phyloP scores from a whole-genome alignment of 2,888 invertebrate species.

The Icerya purchasi region DNA sequence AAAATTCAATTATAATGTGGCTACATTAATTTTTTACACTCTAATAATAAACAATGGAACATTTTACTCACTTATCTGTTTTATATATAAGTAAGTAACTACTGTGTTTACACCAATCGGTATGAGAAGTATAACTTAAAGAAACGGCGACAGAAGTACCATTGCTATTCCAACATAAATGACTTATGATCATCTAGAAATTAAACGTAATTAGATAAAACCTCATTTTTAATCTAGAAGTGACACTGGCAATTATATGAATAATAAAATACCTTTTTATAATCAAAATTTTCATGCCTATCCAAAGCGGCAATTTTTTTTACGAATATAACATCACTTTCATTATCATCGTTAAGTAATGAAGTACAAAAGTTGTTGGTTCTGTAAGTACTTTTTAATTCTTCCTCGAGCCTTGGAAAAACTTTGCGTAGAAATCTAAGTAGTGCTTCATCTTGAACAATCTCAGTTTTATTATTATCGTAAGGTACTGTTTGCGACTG shows the following conservation, averaged over 20 bases:
- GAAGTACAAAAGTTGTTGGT: neutral
- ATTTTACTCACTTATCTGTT: neutral
- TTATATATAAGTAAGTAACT: neutral
- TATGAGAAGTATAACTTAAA: neutral
- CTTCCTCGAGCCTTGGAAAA: neutral
- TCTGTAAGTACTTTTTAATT: neutral
- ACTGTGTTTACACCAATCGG: neutral
- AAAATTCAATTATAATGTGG: too few species aligned
- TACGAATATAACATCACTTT: neutral
- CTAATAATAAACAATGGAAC: too few species aligned
- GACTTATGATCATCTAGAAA: neutral
- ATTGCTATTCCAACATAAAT: neutral
- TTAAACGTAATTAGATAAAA: neutral
- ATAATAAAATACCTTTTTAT: too few species aligned
- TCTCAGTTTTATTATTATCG: too few species aligned
- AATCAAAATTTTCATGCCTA: too few species aligned
- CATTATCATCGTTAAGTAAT: neutral
- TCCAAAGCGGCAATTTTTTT: neutral
- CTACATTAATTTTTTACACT: too few species aligned
- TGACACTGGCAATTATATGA: too few species aligned
- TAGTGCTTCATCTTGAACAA: neutral
- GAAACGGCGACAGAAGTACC: neutral
- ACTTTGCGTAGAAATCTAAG: neutral
- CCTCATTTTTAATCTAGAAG: too few species aligned
- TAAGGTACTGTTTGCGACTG: too few species aligned